Evolutionary conservation across 2,113 vertebrate genomes (phyloP), one percentile per base, ranked within the genome.

Genomic region (Ailuropoda melanoleuca): DNA sequence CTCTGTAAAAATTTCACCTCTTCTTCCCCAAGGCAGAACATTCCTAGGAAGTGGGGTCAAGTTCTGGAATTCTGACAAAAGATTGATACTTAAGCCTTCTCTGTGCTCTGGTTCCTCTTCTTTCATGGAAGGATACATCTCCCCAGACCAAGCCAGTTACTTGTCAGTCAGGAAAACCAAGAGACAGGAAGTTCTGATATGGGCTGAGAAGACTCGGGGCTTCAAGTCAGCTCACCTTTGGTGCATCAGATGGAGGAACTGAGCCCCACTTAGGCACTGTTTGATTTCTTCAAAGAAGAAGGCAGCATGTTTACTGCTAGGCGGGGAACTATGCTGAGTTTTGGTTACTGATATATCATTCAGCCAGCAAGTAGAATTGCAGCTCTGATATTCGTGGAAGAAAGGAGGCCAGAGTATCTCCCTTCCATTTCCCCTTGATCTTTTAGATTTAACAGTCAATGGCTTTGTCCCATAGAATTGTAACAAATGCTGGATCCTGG

Each of bases 351-450:
- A 23, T 12, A 15, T 14, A 62, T 37, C 29, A 3, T 29, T 80
- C 34, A 46, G 26, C 7, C 43, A 18, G 10, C 31, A 55, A 60
- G 13, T 1, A 24, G 24, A 60, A n/a, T 2, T 2, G 24, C 11
- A 55, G 55, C 53, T 4, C 18, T 39, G 55, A n/a, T 31, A 9
- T 19, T 72, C 26, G 98, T 99, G 39, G 99, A 99, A 43, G 99
- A 99, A 93, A 99, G 90, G 99, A 98, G 77, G 99, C 98, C 1
- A 99, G 8, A 37, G 60, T 99, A 99, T 87, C 98, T 98, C 34
- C 99, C 99, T 24, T 8, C 5, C 4, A 1, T 56, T 50, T 46
- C 8, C 24, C 53, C 62, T 62, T 39, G 46, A 14, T 23, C 17
- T 39, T 74, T 70, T 6, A 34, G 46, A 55, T 62, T 48, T 62